Evolutionary conservation across 2,888 invertebrate genomes (phyloP).

Genomic region (Limnephilus rhombicus): DNA sequence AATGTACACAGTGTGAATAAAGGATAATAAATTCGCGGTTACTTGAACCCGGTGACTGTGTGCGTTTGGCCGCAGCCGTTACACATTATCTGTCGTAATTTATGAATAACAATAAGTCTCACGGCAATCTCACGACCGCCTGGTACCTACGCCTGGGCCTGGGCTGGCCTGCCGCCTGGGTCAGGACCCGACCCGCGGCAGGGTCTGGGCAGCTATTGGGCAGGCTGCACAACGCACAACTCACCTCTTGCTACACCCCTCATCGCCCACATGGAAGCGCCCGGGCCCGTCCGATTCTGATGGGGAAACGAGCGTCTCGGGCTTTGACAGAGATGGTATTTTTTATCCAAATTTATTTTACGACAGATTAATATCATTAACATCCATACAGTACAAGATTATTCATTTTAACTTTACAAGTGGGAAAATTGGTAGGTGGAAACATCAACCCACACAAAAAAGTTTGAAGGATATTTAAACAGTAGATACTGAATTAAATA

Average conservation of each 20-base stretch:
- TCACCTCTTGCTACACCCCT: not conserved
- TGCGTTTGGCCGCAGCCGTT: not conserved
- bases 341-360: too few relatives aligned
- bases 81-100: conserved; percentile 54
- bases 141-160: not conserved
- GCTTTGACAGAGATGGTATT: not conserved
- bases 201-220: not conserved
- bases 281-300: not conserved
- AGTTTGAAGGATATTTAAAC: too few relatives aligned
- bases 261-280: not conserved
- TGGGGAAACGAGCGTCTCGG: not conserved
- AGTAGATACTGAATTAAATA: too few relatives aligned
- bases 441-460: too few relatives aligned
- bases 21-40: not conserved
- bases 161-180: not conserved
- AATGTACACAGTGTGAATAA: not conserved
- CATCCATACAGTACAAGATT: too few relatives aligned
- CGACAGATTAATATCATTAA: too few relatives aligned
- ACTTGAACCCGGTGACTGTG: not conserved
- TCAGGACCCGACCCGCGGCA: not conserved
- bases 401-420: too few relatives aligned
- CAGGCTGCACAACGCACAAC: not conserved
- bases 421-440: too few relatives aligned
- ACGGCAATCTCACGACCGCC: conserved; percentile 62
- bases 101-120: conserved; percentile 61